These are phyloP conservation scores for Acrocephalus kingi DNA, from an alignment of 2,113 vertebrate genomes.

Conservation along the genomic window DNA sequence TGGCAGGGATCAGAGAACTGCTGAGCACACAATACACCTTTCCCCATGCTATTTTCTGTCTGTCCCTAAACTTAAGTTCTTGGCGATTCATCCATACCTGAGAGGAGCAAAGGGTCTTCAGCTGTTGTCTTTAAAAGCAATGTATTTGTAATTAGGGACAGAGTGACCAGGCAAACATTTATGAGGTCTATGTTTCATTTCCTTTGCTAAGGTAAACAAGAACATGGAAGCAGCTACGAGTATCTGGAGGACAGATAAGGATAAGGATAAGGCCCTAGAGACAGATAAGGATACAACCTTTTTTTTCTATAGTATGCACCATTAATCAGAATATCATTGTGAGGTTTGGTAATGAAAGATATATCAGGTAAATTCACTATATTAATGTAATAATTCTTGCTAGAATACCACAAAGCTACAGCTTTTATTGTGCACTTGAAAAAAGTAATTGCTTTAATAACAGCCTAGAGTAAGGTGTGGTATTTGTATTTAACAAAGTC, in stretches of 20 bases:
- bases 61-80: background rate
- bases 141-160: accelerated
- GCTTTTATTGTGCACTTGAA: background rate
- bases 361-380: constrained; percentile 35
- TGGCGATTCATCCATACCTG: background rate
- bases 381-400: constrained; percentile 36
- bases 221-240: background rate
- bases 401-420: background rate
- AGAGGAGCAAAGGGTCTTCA: background rate
- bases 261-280: no score
- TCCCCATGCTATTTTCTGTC: background rate
- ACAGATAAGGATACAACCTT: background rate
- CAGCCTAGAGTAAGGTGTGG: background rate
- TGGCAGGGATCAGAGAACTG: background rate
- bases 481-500: constrained; percentile 2
- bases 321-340: constrained; percentile 70
- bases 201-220: background rate
- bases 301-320: background rate
- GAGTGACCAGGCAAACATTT: background rate
- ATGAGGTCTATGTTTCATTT: background rate
- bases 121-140: background rate
- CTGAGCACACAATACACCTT: background rate
- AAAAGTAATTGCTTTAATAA: constrained; percentile 38
- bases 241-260: accelerated
- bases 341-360: constrained; percentile 38